Conservation (phyloP, 2,113 vertebrate genomes). For the Petaurus breviceps region DNA sequence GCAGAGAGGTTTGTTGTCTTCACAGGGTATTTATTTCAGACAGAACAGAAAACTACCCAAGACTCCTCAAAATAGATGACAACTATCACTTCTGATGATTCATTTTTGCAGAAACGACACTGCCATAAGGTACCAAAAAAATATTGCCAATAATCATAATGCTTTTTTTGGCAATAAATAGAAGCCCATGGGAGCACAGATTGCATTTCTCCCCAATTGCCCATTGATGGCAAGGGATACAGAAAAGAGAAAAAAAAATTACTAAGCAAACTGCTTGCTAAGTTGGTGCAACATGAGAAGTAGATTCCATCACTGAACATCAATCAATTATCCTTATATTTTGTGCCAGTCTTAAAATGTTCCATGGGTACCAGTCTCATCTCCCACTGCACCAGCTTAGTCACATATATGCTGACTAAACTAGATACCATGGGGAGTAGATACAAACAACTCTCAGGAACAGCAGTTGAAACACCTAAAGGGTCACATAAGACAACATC, state of each 20-base stretch:
- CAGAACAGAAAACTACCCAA: neutral
- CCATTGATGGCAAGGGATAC: neutral
- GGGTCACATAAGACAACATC: neutral
- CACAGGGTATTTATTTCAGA: neutral
- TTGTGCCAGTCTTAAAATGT: neutral
- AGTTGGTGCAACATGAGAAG: neutral
- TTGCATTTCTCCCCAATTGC: neutral
- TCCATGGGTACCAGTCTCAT: neutral
- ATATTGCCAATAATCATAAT: neutral
- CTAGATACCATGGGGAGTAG: neutral
- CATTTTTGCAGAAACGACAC: neutral
- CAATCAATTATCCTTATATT: neutral
- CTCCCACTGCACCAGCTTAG: neutral
- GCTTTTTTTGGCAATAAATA: neutral
- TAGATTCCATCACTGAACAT: neutral
- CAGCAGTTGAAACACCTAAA: neutral
- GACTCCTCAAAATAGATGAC: neutral
- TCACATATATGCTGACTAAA: neutral
- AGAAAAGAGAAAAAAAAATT: neutral
- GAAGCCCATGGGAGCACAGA: neutral
- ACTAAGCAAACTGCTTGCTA: neutral
- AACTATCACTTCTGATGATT: neutral
- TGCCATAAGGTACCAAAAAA: neutral
- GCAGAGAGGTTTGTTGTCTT: neutral
- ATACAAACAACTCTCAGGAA: neutral